These are phyloP conservation scores for Hecatera dysodea DNA, from an alignment of 2,888 invertebrate genomes.

Conservation along the genomic window DNA sequence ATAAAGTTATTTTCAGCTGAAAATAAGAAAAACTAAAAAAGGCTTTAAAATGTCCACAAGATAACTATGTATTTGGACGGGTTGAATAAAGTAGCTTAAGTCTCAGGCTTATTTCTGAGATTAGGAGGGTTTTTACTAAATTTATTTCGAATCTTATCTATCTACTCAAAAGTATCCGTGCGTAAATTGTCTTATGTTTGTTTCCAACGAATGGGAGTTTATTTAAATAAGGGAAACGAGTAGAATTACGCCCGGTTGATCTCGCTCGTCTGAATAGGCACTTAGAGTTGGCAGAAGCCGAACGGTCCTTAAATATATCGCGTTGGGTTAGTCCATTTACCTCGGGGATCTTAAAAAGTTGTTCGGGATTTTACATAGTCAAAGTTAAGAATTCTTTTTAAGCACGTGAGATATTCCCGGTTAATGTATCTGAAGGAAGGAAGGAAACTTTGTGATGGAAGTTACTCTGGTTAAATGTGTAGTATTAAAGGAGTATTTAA, in stretches of 20 bases:
- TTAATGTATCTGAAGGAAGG: constrained; percentile 44
- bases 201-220: constrained; percentile 54
- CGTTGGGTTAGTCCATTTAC: constrained; percentile 48
- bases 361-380: constrained; percentile 52
- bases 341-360: constrained; percentile 52
- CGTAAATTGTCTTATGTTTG: constrained; percentile 46
- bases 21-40: constrained; percentile 10
- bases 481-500: constrained; percentile 24
- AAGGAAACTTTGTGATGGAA: constrained; percentile 40
- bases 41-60: constrained; percentile 16
- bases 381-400: constrained; percentile 61
- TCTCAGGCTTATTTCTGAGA: constrained; percentile 19
- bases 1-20: constrained; percentile 6
- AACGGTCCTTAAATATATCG: constrained; percentile 59
- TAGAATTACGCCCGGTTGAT: constrained; percentile 54
- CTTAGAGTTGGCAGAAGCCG: constrained; percentile 55
- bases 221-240: constrained; percentile 57
- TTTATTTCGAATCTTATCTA: constrained; percentile 49
- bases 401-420: constrained; percentile 48
- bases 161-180: constrained; percentile 20
- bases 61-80: constrained; percentile 27
- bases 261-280: constrained; percentile 53
- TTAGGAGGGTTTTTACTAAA: constrained; percentile 25
- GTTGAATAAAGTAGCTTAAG: constrained; percentile 35
- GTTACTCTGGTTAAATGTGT: constrained; percentile 11